Evolutionary conservation across 2,797 vertebrate species (phyloP).

Genomic region (Melanogrammus aeglefinus): DNA sequence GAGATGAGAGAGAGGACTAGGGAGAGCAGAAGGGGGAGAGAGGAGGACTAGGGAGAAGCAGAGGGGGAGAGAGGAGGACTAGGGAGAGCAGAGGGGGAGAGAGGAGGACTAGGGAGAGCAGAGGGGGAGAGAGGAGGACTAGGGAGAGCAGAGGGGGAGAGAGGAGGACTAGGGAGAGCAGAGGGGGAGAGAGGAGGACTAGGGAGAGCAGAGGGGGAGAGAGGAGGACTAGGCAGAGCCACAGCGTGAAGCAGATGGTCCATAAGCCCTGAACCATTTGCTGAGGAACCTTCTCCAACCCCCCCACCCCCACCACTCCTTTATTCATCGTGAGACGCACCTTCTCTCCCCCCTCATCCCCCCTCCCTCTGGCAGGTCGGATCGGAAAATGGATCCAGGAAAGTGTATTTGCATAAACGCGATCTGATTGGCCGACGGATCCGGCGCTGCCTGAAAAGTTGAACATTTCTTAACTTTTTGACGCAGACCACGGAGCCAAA

Average conservation of each 20-base stretch:
- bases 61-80: slow-evolving; percentile 15
- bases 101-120: no score
- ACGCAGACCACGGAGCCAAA: no score
- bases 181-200: slow-evolving; percentile 18
- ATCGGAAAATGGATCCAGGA: no score
- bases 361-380: neutral
- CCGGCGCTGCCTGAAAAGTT: no score
- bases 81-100: no score
- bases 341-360: neutral
- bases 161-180: no score
- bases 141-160: slow-evolving; percentile 29
- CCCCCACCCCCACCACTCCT: slow-evolving; percentile 64
- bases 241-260: slow-evolving; percentile 75
- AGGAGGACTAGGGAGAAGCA: slow-evolving; percentile 55
- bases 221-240: slow-evolving; percentile 57
- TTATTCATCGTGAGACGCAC: slow-evolving; percentile 58
- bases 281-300: slow-evolving; percentile 67
- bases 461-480: no score
- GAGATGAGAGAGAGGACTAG: slow-evolving; percentile 56
- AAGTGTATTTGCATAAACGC: no score
- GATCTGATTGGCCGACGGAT: no score
- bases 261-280: slow-evolving; percentile 78
- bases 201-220: slow-evolving; percentile 41
- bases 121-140: no score
- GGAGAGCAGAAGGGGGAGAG: slow-evolving; percentile 31